Evolutionary conservation across 2,113 vertebrate genomes (phyloP).

Genomic region (Nyctibius bracteatus): DNA sequence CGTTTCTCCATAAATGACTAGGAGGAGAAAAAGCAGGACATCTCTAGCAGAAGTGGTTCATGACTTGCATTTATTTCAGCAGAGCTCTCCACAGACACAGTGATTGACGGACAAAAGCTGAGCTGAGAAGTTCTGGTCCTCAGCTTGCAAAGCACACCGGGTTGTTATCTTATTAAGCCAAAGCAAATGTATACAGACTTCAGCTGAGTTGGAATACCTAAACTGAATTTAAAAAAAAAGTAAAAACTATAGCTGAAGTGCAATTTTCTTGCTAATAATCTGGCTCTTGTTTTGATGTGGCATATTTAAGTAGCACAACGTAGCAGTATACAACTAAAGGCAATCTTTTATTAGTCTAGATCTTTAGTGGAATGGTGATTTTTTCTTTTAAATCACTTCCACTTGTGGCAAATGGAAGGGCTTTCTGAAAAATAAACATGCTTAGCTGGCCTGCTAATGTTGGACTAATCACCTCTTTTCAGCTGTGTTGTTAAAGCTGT

Average conservation of each 20-base stretch:
- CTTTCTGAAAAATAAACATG: not conserved
- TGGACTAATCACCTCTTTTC: not conserved
- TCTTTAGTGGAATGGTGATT: not conserved
- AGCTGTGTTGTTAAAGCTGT: not conserved
- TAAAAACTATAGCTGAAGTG: not conserved
- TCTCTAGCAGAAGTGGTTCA: not conserved
- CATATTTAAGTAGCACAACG: not conserved
- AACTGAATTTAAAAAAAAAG: not conserved
- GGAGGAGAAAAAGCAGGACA: not conserved
- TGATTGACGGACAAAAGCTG: not conserved
- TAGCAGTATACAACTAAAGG: not conserved
- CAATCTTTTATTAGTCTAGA: not conserved
- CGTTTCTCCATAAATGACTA: not conserved
- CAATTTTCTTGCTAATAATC: not conserved
- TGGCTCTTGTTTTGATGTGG: not conserved
- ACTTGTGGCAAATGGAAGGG: not conserved
- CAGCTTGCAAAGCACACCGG: not conserved
- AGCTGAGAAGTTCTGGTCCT: not conserved
- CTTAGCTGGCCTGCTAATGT: not conserved
- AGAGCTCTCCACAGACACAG: rapidly evolving
- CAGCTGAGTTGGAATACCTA: not conserved
- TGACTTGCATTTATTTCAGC: not conserved
- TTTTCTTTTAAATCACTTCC: not conserved
- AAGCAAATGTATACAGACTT: not conserved
- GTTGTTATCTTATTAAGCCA: not conserved